Base-by-base conservation (phyloP, 2,888 invertebrate species). In the Cactoblastis cactorum region DNA sequence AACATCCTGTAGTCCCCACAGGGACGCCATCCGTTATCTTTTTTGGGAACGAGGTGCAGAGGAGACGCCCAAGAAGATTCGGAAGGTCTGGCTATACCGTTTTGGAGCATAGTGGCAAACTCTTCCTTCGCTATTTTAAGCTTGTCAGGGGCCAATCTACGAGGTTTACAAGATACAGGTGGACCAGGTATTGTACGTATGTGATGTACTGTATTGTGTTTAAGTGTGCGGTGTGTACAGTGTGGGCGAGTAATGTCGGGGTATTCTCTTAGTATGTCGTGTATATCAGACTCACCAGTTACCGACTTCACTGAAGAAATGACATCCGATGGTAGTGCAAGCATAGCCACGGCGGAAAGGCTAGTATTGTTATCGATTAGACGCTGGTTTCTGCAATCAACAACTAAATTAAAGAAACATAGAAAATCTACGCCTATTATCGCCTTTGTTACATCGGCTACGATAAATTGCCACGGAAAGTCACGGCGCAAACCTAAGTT, bases 371-470 rank as follows among this genome's bases (percentile, higher is more conserved):
- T 58, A 45, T 58, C 57, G 0, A 56, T 15, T 0, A 53, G 35
- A 1, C 50, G 43, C 9, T 53, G 54, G 17, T 52, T 48, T 0
- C 52, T 34, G 43, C 48, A 19, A 24, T 51, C 53, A 1, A 51
- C 51, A 0, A 51, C 2, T 0, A 51, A n/a, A n/a, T 39, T 48
- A 11, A 51, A 51, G 45, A 24, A 41, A 0, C 33, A 37, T 4
- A 56, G 18, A 52, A 69, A 64, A 39, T 67, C 67, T 1, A 60
- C 62, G 0, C 67, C 65, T 3, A 67, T 67, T 4, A 68, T 71
- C 0, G 68, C 49, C 37, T 59, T 62, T 0, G 63, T 61, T 0
- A 67, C 64, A 24, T 68, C 61, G 1, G 64, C 63, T 0, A 69
- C 58, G 2, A 62, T 47, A 51, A 67, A 68, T 2, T 50, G 50